Conservation (phyloP, 2,888 invertebrate genomes). For the Synergus laeviventris region DNA sequence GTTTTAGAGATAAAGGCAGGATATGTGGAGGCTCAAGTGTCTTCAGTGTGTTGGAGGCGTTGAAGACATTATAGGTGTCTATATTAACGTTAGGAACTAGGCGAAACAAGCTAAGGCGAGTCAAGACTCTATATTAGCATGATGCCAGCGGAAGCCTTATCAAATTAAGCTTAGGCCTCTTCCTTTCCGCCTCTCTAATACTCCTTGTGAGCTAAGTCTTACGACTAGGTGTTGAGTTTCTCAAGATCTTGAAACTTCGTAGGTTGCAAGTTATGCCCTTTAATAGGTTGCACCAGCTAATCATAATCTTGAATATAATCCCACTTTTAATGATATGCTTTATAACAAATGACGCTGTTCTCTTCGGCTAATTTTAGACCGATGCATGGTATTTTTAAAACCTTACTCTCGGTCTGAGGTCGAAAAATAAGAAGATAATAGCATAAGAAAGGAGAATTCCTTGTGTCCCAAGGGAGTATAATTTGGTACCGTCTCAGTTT, state of each 20-base stretch:
- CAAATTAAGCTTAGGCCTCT: slow-evolving; percentile 44
- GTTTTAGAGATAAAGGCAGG: background rate
- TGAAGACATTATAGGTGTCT: slow-evolving; percentile 46
- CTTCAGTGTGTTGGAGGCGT: slow-evolving; percentile 41
- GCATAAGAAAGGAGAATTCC: background rate
- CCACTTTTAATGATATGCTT: too few relatives aligned
- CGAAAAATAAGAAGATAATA: slow-evolving; percentile 1
- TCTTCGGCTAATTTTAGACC: background rate
- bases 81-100: slow-evolving; percentile 50
- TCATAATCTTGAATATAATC: background rate
- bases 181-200: slow-evolving; percentile 19
- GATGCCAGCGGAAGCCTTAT: slow-evolving; percentile 34
- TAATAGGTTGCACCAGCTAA: background rate
- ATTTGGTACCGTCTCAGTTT: background rate
- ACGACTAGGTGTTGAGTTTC: slow-evolving; percentile 22
- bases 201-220: slow-evolving; percentile 20
- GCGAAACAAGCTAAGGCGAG: slow-evolving; percentile 49
- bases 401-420: background rate
- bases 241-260: slow-evolving; percentile 34
- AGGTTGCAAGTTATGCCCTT: slow-evolving; percentile 9
- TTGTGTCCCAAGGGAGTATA: background rate
- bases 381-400: background rate
- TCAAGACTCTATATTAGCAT: slow-evolving; percentile 42
- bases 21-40: background rate
- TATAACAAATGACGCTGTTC: too few relatives aligned